Conservation (phyloP, 2,797 vertebrate species). For the Cygnus olor region DNA sequence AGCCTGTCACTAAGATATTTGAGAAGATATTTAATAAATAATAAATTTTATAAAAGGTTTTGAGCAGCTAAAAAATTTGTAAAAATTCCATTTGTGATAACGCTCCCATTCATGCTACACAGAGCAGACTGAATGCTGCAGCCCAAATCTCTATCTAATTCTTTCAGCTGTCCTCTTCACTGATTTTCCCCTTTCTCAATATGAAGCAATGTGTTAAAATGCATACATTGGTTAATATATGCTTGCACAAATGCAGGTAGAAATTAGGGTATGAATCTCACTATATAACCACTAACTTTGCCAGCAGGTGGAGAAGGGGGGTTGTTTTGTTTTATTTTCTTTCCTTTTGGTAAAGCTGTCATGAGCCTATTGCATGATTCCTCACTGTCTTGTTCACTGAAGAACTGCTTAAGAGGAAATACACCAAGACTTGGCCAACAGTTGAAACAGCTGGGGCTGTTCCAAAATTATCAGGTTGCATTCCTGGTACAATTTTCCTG, state of each 20-base stretch:
- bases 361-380: fast-evolving
- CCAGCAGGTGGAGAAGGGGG: not conserved
- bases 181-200: not conserved
- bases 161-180: not conserved
- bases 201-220: not conserved
- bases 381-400: not conserved
- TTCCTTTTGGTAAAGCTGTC: not conserved
- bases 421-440: not conserved
- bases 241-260: not conserved
- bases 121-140: not conserved
- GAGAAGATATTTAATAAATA: not conserved
- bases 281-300: not conserved
- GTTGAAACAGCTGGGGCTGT: not conserved
- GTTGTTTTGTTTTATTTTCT: not conserved
- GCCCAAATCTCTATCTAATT: not conserved
- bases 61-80: not conserved
- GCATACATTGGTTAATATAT: not conserved
- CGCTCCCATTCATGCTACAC: not conserved
- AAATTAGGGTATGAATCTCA: not conserved
- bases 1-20: not conserved
- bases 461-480: not conserved
- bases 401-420: not conserved
- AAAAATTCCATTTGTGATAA: not conserved
- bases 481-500: not conserved
- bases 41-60: not conserved